phyloP scores from a whole-genome alignment of 2,888 invertebrate species.

The Eupeodes luniger region DNA sequence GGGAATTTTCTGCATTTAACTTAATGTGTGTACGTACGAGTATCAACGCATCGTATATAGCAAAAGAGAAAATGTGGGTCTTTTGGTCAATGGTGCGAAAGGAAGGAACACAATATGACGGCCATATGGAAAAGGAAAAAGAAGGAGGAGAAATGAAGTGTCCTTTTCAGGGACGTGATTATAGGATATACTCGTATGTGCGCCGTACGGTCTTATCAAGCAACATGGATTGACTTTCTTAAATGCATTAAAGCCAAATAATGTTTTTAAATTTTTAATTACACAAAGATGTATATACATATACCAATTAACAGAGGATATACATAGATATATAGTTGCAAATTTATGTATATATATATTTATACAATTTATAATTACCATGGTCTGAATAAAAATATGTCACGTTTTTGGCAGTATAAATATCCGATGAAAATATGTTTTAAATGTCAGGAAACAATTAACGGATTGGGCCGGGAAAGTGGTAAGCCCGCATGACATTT shows the following conservation, averaged over 20 bases:
- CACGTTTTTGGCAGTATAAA: no score
- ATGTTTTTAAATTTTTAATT: no score
- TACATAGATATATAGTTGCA: no score
- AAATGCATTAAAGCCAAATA: slow-evolving; percentile 12
- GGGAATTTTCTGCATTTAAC: slow-evolving; percentile 26
- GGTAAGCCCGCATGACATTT: no score
- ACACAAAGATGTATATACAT: no score
- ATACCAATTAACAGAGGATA: no score
- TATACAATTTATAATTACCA: no score
- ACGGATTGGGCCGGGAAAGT: no score
- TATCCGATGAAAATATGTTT: no score
- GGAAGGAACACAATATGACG: neutral
- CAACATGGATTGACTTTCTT: neutral
- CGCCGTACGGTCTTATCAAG: neutral
- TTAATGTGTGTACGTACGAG: neutral
- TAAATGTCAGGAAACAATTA: no score
- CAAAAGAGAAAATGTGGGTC: slow-evolving; percentile 29
- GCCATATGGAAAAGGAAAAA: slow-evolving; percentile 10
- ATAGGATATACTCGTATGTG: neutral
- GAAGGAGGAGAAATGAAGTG: neutral
- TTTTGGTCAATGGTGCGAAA: slow-evolving; percentile 52
- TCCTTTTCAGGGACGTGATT: slow-evolving; percentile 18
- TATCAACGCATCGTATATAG: neutral
- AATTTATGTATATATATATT: no score
- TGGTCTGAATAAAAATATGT: no score